Conservation (phyloP, 2,888 invertebrate genomes). For the Melanargia galathea region DNA sequence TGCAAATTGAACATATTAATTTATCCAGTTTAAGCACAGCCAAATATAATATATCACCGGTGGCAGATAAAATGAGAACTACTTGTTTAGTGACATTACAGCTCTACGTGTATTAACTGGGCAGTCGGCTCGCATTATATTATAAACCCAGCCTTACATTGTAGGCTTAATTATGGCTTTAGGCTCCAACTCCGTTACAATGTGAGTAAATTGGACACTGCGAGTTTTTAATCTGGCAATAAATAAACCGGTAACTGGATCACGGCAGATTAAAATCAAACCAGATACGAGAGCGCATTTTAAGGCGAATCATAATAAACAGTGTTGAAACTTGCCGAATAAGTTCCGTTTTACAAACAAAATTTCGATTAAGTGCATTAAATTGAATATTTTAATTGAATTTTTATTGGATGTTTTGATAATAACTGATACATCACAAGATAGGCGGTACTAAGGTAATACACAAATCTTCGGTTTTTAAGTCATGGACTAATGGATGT, state of each 20-base stretch:
- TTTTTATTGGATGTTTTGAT: not conserved
- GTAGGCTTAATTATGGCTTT: slow-evolving; percentile 52
- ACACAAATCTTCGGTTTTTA: not conserved
- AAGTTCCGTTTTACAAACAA: not conserved
- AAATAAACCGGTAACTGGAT: slow-evolving; percentile 30
- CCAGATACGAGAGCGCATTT: slow-evolving; percentile 20
- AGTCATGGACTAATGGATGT: no score
- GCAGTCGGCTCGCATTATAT: not conserved
- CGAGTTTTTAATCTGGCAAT: slow-evolving; percentile 27
- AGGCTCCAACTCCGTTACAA: slow-evolving; percentile 26
- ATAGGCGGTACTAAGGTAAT: not conserved
- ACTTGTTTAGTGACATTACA: slow-evolving; percentile 13
- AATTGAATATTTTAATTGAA: slow-evolving; percentile 2
- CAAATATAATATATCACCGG: slow-evolving; percentile 5
- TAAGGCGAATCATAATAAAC: slow-evolving; percentile 23
- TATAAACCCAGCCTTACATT: slow-evolving; percentile 29
- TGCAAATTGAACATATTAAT: slow-evolving; percentile 4
- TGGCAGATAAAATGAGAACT: slow-evolving; percentile 10
- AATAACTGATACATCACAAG: not conserved
- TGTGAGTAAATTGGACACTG: slow-evolving; percentile 28
- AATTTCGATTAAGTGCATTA: slow-evolving; percentile 6
- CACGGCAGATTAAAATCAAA: slow-evolving; percentile 22
- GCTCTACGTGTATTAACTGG: not conserved
- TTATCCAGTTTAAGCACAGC: not conserved
- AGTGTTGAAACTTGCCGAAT: slow-evolving; percentile 11